phyloP scores from a whole-genome alignment of 2,797 vertebrate species.

The Mormyrus proboscirostris region DNA sequence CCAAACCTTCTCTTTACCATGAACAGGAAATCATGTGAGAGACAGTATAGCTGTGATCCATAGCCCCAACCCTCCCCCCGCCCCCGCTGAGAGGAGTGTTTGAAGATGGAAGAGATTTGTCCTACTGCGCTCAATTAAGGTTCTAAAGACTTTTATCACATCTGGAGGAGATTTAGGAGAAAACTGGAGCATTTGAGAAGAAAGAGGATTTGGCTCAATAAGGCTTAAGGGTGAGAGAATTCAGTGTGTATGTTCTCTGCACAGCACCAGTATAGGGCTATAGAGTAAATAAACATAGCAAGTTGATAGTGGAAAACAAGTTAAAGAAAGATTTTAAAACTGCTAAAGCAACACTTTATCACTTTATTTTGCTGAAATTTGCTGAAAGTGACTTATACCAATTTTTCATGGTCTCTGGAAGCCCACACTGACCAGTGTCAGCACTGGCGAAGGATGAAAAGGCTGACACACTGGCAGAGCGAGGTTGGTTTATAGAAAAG shows the following conservation, averaged over 20 bases:
- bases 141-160: slow-evolving; percentile 19
- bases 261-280: neutral
- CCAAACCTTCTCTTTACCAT: neutral
- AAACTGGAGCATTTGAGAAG: slow-evolving; percentile 20
- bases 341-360: slow-evolving; percentile 10
- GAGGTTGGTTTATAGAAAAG: neutral
- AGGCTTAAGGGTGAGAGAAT: slow-evolving; percentile 12
- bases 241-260: slow-evolving; percentile 5
- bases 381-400: neutral
- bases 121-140: slow-evolving; percentile 27
- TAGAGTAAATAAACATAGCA: slow-evolving; percentile 9
- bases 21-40: neutral
- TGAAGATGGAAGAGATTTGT: slow-evolving; percentile 24
- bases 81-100: slow-evolving; percentile 3
- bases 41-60: neutral
- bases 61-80: neutral
- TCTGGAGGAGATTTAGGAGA: slow-evolving; percentile 22
- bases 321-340: neutral
- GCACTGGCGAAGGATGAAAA: neutral
- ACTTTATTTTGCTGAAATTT: slow-evolving; percentile 15
- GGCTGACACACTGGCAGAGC: neutral
- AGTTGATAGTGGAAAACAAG: slow-evolving; percentile 1
- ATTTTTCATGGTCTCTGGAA: neutral
- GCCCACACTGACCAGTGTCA: slow-evolving; percentile 5
- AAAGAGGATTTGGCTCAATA: slow-evolving; percentile 20